Evolutionary conservation across 2,888 invertebrate genomes (phyloP).

Genomic region (Trichopria drosophilae): DNA sequence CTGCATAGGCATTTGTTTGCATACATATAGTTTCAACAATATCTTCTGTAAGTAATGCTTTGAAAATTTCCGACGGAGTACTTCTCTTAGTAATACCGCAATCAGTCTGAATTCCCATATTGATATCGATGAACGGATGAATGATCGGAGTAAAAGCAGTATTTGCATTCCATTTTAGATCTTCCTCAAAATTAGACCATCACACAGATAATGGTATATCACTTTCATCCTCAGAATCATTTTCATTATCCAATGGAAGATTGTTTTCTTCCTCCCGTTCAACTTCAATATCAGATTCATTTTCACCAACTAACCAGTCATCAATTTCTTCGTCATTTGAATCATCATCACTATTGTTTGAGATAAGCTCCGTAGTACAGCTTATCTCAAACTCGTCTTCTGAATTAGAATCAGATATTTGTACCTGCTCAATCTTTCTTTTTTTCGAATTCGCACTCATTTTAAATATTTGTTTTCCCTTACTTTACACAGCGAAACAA

Average conservation of each 20-base stretch:
- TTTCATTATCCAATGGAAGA: background rate
- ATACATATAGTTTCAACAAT: background rate
- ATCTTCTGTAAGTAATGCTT: conserved; percentile 1
- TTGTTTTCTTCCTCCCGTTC: background rate
- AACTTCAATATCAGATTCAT: no score
- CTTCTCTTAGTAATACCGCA: background rate
- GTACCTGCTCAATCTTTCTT: no score
- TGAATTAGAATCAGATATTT: no score
- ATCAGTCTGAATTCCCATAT: background rate
- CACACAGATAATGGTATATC: conserved; percentile 1
- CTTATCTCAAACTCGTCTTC: no score
- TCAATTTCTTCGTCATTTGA: background rate
- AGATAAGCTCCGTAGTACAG: no score
- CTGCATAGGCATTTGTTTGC: no score
- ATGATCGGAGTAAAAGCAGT: background rate
- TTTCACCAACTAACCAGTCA: no score
- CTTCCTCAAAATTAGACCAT: background rate
- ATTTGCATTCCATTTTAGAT: background rate
- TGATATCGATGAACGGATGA: conserved; percentile 4
- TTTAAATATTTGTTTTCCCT: no score
- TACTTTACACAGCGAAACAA: no score
- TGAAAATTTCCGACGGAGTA: background rate
- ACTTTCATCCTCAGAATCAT: background rate
- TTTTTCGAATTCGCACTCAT: no score
- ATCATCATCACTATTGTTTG: no score